A percentile compares a stretch with the other conserved stretches of the same genome.
Conservation (phyloP, 2,888 invertebrate genomes). For the Eudemis profundana region DNA sequence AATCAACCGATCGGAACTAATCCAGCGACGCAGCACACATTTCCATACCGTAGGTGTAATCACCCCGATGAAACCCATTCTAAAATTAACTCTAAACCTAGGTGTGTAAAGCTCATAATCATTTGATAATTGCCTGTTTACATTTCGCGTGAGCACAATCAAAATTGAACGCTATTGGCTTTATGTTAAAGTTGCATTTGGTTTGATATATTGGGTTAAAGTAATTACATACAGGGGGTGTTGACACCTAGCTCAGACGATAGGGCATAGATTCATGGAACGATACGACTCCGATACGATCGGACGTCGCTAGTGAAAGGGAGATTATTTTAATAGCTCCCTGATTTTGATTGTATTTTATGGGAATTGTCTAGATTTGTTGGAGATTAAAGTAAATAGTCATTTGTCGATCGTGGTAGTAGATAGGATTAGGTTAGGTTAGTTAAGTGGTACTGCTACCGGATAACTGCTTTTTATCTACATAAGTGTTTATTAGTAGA, state of each 20-base stretch:
- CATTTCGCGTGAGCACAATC: background rate
- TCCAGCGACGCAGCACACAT: conserved; percentile 47
- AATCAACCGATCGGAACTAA: conserved; percentile 68
- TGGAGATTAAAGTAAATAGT: conserved; percentile 18
- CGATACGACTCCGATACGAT: conserved; percentile 16
- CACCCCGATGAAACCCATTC: background rate
- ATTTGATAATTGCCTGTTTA: background rate
- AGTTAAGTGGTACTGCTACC: background rate
- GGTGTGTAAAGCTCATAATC: background rate
- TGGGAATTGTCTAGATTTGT: conserved; percentile 13
- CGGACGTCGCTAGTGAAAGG: conserved; percentile 10
- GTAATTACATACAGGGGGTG: conserved; percentile 52
- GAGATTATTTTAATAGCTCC: conserved; percentile 19
- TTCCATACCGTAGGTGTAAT: conserved; percentile 46
- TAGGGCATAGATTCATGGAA: conserved; percentile 31
- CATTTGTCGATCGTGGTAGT: background rate
- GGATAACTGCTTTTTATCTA: too few relatives aligned
- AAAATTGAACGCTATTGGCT: conserved; percentile 35
- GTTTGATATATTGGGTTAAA: conserved; percentile 36
- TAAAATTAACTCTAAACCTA: conserved; percentile 2
- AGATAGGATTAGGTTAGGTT: background rate
- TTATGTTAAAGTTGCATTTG: conserved; percentile 35
- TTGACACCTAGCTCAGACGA: conserved; percentile 51
- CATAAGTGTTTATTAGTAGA: too few relatives aligned
- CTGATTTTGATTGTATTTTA: conserved; percentile 32